Base-by-base conservation (phyloP, 2,113 vertebrate species). In the Nansenia antarctica region DNA sequence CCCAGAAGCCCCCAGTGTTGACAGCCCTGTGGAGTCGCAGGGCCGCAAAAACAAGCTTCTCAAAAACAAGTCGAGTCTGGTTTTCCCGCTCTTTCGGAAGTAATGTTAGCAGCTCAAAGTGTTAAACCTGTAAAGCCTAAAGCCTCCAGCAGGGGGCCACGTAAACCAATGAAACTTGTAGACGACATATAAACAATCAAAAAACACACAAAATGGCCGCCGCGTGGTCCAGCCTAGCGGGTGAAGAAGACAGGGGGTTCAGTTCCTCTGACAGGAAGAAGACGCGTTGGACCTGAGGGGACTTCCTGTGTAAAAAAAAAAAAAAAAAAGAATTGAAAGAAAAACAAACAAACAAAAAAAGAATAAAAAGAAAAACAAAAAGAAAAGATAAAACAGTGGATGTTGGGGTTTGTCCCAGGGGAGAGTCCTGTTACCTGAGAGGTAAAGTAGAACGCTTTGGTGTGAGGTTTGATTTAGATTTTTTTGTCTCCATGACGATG, bases 391-490 rank as follows among this genome's bases (percentile, higher is more conserved):
- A 29, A 68, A 71, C 79, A 66, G 73, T 79, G 76, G 82, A 70
- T 70, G 73, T 61, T n/a, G n/a, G 58, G 61, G 30, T 76, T 70
- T 76, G 57, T 64, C 64, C 65, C 61, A 34, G 49, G 65, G 59
- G 67, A 59, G 37, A 63, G 32, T 24, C 75, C 75, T 62, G 62
- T 79, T 58, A 67, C 64, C 65, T 49, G 49, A 63, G 70, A 87
- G 86, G 86, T 87, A 87, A 85, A 76, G 84, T 87, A 78, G 53
- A 85, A 58, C 49, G 57, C 59, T 67, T 74, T 75, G 62, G 26
- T 76, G 60, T 69, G 57, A 76, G 78, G 70, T 73, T 77, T 73
- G 68, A 24, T n/a, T n/a, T n/a, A 45, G 2, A 39, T 30, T 31
- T 29, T 57, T 30, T 30, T 20, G 7, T 26, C 30, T 72, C 35